Evolutionary conservation across 1,140 invertebrate species (phyloP), one percentile per base, ranked within the genome.

Genomic region (Forficula auricularia): DNA sequence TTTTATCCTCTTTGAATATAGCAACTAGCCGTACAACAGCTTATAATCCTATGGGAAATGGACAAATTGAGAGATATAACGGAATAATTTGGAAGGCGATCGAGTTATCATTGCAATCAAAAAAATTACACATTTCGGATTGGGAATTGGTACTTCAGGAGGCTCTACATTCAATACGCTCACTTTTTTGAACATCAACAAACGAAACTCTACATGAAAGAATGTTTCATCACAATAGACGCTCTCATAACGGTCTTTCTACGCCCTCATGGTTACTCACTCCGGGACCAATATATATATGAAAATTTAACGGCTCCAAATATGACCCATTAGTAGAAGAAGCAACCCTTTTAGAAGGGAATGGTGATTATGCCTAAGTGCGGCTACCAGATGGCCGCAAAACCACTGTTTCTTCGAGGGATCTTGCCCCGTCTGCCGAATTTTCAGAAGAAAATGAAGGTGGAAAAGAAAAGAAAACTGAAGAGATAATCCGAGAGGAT

Each of bases 321-420:
- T 31, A 43, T 40, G 38, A 41, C 9, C 31, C 36, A 12, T 20
- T 45, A 16, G 46, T n/a, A 15, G 14, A 34, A 39, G 42, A 40
- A 35, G 42, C 38, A 22, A 36, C 34, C 10, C 27, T 41, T 13
- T 15, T 51, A 6, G 32, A 50, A 45, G 50, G 31, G 3, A 47
- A 47, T 15, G 33, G 33, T 19, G 27, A 42, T 4, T 45, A 46
- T 34, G 33, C 44, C 6, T 14, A 37, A 20, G 41, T 49, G 3
- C 32, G 40, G 32, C 35, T 41, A 7, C 27, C n/a, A 35, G 34
- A 45, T 43, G 44, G 47, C 3, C n/a, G 42, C n/a, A 38, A 46
- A 44, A 42, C 30, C 13, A 48, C 42, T 1, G 47, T 50, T 19
- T 44, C 47, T 2, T 44, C 18, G 2, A 19, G 38, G 31, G 36